Evolutionary conservation across 2,797 vertebrate genomes (phyloP).

Genomic region (Sebastes vulpes): DNA sequence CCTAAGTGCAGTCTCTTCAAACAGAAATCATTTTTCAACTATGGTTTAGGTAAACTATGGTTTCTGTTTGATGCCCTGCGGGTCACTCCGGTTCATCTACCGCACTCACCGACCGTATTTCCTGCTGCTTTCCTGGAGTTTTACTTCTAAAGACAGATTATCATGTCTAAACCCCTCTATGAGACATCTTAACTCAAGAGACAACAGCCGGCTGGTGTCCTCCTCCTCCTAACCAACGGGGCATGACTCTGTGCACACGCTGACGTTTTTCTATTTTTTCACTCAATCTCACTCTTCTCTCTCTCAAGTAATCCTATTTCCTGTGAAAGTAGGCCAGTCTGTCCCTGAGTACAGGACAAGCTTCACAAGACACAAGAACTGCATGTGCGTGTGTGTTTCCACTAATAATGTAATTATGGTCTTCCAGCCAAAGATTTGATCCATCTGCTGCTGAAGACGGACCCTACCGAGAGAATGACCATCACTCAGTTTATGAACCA

Average conservation of each 20-base stretch:
- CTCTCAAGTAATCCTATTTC: neutral
- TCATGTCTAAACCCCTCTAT: neutral
- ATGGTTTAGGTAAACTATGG: neutral
- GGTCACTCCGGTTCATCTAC: neutral
- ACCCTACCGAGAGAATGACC: conserved; percentile 96
- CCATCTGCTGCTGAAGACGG: conserved; percentile 94
- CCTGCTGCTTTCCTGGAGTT: neutral
- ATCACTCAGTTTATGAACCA: conserved; percentile 97
- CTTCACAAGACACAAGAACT: neutral
- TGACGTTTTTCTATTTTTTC: neutral
- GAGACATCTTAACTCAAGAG: neutral
- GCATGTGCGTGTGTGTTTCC: neutral
- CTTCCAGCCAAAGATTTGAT: conserved; percentile 93
- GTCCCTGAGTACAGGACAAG: neutral
- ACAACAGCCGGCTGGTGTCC: neutral
- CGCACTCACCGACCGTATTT: neutral
- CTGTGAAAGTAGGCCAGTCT: conserved; percentile 19
- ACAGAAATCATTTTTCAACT: neutral
- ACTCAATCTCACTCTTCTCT: neutral
- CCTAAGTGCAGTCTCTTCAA: neutral
- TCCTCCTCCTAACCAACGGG: neutral
- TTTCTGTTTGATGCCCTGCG: neutral
- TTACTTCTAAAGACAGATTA: neutral
- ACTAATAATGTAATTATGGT: neutral
- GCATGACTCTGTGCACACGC: neutral